These are phyloP conservation scores for Pentalonia nigronervosa DNA, from an alignment of 1,140 invertebrate genomes.

Conservation along the genomic window DNA sequence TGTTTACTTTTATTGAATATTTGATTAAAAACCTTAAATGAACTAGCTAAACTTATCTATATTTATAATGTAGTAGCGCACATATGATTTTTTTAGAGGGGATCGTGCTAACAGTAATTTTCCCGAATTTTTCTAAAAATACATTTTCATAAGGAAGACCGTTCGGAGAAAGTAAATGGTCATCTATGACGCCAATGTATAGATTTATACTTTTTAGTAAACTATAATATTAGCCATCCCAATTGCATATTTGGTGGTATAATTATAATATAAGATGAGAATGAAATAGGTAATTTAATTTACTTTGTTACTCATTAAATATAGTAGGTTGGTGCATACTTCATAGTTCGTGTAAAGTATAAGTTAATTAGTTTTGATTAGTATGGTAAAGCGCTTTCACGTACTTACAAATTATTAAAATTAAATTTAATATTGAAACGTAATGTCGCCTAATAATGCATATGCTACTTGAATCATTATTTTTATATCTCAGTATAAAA, in stretches of 20 bases:
- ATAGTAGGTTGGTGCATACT: too few species aligned
- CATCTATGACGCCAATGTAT: not conserved
- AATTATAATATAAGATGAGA: not conserved
- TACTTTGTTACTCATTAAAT: not conserved
- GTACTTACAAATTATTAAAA: not conserved
- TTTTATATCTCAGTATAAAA: not conserved
- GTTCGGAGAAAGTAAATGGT: too few species aligned
- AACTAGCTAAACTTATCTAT: not conserved
- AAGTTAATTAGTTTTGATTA: not conserved
- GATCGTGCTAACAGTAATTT: not conserved
- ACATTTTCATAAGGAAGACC: not conserved
- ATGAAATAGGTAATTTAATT: not conserved
- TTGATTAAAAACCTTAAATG: not conserved
- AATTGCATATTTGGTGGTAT: not conserved
- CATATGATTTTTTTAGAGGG: not conserved
- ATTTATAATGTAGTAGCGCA: not conserved
- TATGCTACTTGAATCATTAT: too few species aligned
- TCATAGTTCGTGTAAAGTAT: not conserved
- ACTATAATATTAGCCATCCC: not conserved
- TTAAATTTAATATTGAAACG: not conserved
- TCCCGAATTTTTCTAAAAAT: not conserved
- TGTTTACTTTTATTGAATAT: not conserved
- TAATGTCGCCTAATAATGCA: not conserved
- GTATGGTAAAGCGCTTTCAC: not conserved
- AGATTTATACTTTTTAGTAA: not conserved